These are phyloP conservation scores for Halictus rubicundus DNA, from an alignment of 1,140 invertebrate genomes.

Conservation along the genomic window DNA sequence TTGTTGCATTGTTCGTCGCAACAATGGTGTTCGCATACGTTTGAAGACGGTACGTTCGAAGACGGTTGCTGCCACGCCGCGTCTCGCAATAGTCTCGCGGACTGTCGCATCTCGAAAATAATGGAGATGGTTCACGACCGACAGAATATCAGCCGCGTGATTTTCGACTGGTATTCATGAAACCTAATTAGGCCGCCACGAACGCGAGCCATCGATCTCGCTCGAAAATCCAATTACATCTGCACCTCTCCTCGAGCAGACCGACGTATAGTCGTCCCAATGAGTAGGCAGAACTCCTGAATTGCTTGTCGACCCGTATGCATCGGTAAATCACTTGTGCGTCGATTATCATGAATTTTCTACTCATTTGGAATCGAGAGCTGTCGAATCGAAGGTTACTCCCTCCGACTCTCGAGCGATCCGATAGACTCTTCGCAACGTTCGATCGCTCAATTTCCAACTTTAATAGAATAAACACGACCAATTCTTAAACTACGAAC, in stretches of 20 bases:
- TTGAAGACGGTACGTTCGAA: no score
- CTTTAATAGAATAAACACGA: no score
- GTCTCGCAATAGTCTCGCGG: neutral
- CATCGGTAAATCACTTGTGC: slow-evolving; percentile 42
- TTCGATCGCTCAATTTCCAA: no score
- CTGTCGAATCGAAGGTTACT: neutral
- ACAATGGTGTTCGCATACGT: no score
- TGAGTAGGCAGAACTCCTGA: slow-evolving; percentile 49
- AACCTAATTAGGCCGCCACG: slow-evolving; percentile 60
- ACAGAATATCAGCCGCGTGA: slow-evolving; percentile 47
- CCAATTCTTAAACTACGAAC: no score
- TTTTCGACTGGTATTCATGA: slow-evolving; percentile 49
- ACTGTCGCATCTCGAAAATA: slow-evolving; percentile 28
- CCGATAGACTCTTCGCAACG: no score
- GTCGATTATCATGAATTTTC: slow-evolving; percentile 12
- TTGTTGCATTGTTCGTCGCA: no score
- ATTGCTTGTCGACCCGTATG: slow-evolving; percentile 53
- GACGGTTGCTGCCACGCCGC: no score
- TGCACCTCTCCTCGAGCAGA: slow-evolving; percentile 42
- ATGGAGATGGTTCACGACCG: slow-evolving; percentile 24
- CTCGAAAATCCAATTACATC: slow-evolving; percentile 59
- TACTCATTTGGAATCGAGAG: neutral
- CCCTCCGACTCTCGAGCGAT: neutral
- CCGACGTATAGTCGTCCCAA: slow-evolving; percentile 51
- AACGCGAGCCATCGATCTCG: slow-evolving; percentile 57